Evolutionary conservation across 1,140 invertebrate genomes (phyloP), one percentile per base, ranked within the genome.

Genomic region (Polyergus mexicanus): DNA sequence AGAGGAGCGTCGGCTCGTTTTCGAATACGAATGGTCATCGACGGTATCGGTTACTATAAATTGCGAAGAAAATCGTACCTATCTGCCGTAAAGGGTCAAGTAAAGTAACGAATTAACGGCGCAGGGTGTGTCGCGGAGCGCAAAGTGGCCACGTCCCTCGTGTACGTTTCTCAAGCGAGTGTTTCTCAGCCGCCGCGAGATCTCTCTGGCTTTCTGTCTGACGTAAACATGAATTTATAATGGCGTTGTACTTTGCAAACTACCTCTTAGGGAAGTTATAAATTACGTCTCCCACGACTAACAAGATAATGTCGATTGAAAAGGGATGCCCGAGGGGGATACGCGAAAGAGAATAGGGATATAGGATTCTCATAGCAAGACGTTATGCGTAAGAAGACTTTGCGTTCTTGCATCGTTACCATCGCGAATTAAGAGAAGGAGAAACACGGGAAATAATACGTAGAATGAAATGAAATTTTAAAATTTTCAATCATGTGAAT

Each of bases 71-170:
- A 87, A 91, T 90, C 89, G 89, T 88, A 88, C 71, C 89, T 91
- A 84, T 44, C 74, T 84, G 60, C 78, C 84, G 80, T 91, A 88
- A 91, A 91, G 89, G 89, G 89, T 86, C 86, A 90, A 90, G 89
- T 91, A 91, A 91, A 91, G 87, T 91, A 91, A 91, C 84, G 89
- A 91, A 90, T 91, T 91, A 91, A 91, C 89, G 89, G 89, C 84
- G 75, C 74, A 83, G 87, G 89, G 87, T 90, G 89, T 90, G 89
- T 90, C 89, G 89, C 84, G 65, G 78, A 85, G 89, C 88, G 89
- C 72, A 88, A 91, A 90, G 87, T 86, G 86, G 86, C 88, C 85
- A 86, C 72, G 86, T 87, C 77, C 75, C n/a, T 44, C 75, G 62
- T 86, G 76, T 72, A 68, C 76, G 85, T 81, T 85, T 56, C 41